Base-by-base conservation (phyloP, 2,888 invertebrate species). In the Spodoptera littoralis region DNA sequence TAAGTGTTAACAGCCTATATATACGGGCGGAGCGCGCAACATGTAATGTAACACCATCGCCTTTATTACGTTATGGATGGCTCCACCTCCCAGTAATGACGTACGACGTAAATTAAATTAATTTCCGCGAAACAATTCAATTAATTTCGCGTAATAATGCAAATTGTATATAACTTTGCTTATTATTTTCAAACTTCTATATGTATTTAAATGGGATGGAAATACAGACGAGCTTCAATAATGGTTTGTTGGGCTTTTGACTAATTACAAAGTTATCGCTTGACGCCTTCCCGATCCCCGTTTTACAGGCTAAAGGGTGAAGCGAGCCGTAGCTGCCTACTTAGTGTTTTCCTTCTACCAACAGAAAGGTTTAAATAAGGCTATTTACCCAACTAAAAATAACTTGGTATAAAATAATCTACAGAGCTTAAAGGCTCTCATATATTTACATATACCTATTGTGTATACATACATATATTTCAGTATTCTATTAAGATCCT, bases 261-360 rank as follows among this genome's bases (percentile, higher is more conserved):
- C 47, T 24, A 13, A 47, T 47, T 42, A 27, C 11, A 13, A 22
- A 49, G 4, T 36, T 36, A 36, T n/a, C 1, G 5, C 13, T 36
- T 27, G 41, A 41, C 0, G 9, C 13, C 3, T 42, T 52, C 30
- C 4, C n/a, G 36, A 44, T 57, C 11, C 4, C 4, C n/a, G 24
- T 47, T 50, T 11, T 65, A 57, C 70, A 71, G 63, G 52, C 57
- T 56, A 62, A 72, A 64, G 64, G 46, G 50, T 48, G 30, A 65
- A 59, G 54, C 53, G 48, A 50, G 65, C 57, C 60, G 45, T 56
- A 50, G 64, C 67, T 64, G 56, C 56, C 50, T 60, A 47, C 63
- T 68, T 60, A 66, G 70, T 79, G 76, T 81, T 84, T 81, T 80
- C 80, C 68, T 81, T 71, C 77, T 77, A 73, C 80, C 80, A 73